Conservation (phyloP, 2,888 invertebrate genomes). For the Melikaiella ostensackeni region DNA sequence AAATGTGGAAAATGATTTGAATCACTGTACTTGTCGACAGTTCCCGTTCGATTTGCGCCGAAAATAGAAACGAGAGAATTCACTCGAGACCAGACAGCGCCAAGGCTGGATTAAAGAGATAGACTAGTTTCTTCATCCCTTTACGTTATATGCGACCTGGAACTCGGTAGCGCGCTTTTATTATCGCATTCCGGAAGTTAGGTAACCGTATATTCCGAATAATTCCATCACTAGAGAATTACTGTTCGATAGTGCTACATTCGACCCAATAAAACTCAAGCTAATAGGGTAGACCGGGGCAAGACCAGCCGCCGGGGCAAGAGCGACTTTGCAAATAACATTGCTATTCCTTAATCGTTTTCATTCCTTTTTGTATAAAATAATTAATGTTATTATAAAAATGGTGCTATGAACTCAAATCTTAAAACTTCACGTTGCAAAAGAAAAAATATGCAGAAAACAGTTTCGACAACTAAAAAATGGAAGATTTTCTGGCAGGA, state of each 20-base stretch:
- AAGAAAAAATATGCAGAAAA: too few species aligned
- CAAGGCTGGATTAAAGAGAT: conserved; percentile 66
- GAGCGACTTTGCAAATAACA: too few species aligned
- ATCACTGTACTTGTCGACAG: conserved; percentile 43
- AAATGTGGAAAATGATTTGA: conserved; percentile 51
- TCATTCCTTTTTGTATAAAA: too few species aligned
- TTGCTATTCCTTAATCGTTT: too few species aligned
- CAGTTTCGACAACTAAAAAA: too few species aligned
- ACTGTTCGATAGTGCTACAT: conserved; percentile 13
- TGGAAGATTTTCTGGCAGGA: too few species aligned
- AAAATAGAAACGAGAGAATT: conserved; percentile 52
- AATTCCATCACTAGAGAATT: conserved; percentile 8
- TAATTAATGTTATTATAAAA: too few species aligned
- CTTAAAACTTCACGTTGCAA: too few species aligned
- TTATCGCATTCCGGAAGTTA: conserved; percentile 35
- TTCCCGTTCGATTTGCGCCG: conserved; percentile 46
- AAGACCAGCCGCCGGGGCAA: too few species aligned
- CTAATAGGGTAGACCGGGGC: too few species aligned
- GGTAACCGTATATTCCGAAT: conserved; percentile 10
- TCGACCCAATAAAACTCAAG: neutral
- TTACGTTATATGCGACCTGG: conserved; percentile 15
- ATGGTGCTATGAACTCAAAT: too few species aligned
- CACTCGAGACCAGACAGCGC: conserved; percentile 48
- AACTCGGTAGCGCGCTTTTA: conserved; percentile 10
- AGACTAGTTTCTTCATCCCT: conserved; percentile 55